Percentiles rank a stretch among this genome's conserved stretches.
These are phyloP conservation scores for Papilio dardanus DNA, from an alignment of 1,140 invertebrate species.

Conservation along the genomic window DNA sequence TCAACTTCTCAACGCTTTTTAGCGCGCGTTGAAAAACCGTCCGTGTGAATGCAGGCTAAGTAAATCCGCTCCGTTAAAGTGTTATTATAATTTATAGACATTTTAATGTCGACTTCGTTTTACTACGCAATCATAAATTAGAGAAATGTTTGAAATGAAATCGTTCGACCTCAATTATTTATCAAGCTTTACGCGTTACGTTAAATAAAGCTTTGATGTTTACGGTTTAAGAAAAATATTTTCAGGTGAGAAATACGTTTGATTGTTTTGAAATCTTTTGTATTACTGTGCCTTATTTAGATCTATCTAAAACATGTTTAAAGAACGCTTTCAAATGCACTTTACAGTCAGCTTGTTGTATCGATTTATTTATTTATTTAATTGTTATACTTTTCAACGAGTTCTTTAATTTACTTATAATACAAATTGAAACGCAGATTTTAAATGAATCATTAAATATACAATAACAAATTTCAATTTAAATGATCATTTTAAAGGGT, in stretches of 20 bases:
- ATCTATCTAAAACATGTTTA: not conserved
- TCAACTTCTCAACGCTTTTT: too few relatives aligned
- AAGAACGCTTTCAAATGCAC: not conserved
- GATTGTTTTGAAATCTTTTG: constrained; percentile 25
- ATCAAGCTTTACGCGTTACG: constrained; percentile 25
- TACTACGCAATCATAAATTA: constrained; percentile 36
- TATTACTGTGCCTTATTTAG: not conserved
- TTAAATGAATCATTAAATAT: constrained; percentile 3
- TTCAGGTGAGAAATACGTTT: constrained; percentile 30
- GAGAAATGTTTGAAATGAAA: constrained; percentile 36
- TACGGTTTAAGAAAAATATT: constrained; percentile 1
- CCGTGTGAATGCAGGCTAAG: too few relatives aligned
- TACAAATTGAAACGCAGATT: not conserved
- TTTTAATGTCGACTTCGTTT: constrained; percentile 26
- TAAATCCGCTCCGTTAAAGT: not conserved
- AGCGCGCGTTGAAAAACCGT: too few relatives aligned
- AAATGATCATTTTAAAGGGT: not conserved
- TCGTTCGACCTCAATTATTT: constrained; percentile 33
- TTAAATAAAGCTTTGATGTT: constrained; percentile 35
- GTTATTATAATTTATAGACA: constrained; percentile 31
- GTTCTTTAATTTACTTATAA: not conserved
- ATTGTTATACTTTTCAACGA: not conserved
- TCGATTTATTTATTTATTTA: constrained; percentile 2
- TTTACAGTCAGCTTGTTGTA: not conserved
- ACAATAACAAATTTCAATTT: not conserved